These are phyloP conservation scores for Arenaria interpres DNA, from an alignment of 2,113 vertebrate genomes.

Conservation along the genomic window DNA sequence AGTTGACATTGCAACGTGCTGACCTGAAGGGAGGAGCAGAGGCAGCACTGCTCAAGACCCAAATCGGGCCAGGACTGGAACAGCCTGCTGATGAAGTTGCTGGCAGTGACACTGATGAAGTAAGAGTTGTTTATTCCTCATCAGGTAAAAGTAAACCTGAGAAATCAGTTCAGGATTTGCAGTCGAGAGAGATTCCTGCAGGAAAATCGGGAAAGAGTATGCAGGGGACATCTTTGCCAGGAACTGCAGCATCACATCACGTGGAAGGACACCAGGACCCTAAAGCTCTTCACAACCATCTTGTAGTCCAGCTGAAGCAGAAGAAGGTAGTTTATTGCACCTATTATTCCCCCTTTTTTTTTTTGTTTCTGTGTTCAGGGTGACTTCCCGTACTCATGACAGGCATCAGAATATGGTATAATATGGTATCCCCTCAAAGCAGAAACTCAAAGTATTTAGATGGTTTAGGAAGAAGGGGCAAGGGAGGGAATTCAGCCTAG, in stretches of 20 bases:
- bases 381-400: fast-evolving
- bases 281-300: conserved; percentile 66
- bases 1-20: fast-evolving
- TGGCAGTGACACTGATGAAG: conserved; percentile 51
- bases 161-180: conserved; percentile 20
- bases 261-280: neutral
- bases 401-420: neutral
- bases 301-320: conserved; percentile 83
- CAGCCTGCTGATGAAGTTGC: neutral
- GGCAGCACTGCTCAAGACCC: neutral
- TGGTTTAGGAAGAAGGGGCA: neutral
- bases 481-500: neutral
- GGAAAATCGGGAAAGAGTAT: neutral
- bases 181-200: neutral
- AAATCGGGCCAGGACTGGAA: neutral
- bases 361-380: neutral
- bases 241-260: conserved; percentile 44
- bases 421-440: neutral
- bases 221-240: conserved; percentile 69
- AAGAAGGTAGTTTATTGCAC: conserved; percentile 81
- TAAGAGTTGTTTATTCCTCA: conserved; percentile 51
- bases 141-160: conserved; percentile 37
- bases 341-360: neutral
- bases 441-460: neutral
- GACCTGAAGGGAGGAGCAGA: neutral